Evolutionary conservation across 1,140 invertebrate genomes (phyloP).

Genomic region (Tetramorium simillimum): DNA sequence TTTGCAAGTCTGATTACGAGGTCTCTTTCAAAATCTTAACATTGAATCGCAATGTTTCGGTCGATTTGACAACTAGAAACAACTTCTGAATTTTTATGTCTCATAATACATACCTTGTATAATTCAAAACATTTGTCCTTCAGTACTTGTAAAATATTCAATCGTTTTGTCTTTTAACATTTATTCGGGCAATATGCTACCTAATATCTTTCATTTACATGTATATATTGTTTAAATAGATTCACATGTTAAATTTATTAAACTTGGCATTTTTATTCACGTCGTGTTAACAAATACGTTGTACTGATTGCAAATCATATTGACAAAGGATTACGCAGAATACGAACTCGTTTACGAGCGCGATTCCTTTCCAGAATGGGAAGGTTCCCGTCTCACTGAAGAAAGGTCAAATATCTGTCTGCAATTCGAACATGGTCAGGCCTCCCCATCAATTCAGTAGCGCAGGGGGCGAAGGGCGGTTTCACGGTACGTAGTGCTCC

Average conservation of each 20-base stretch:
- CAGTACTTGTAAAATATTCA: not conserved
- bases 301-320: not conserved
- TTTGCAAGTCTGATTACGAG: not conserved
- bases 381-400: constrained; percentile 21
- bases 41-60: not conserved
- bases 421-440: constrained; percentile 73
- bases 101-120: not conserved
- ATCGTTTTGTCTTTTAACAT: not conserved
- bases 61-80: not conserved
- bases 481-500: constrained; percentile 65
- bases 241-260: not conserved
- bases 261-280: not conserved
- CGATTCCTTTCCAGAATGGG: constrained; percentile 23
- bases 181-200: not conserved
- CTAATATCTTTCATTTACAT: not conserved
- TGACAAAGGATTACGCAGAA: not conserved
- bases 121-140: not conserved
- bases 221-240: not conserved
- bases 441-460: constrained; percentile 77
- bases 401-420: constrained; percentile 70
- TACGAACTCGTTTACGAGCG: not conserved
- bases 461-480: constrained; percentile 68
- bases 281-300: not conserved
- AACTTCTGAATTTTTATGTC: not conserved
- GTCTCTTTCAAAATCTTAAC: not conserved